phyloP scores from a whole-genome alignment of 2,113 vertebrate genomes.

The Uropsilus gracilis region DNA sequence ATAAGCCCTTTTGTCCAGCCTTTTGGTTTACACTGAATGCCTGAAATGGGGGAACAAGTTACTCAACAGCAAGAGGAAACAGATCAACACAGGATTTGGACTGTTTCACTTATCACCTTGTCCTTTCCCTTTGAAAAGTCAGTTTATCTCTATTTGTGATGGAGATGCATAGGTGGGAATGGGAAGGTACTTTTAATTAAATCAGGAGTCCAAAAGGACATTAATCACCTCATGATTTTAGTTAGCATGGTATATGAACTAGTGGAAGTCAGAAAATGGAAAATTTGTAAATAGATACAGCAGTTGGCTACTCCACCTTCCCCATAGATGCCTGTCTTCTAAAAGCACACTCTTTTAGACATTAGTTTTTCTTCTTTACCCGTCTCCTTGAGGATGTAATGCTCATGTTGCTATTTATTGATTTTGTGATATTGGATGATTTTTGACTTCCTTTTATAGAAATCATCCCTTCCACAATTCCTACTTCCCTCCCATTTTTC shows the following conservation, averaged over 20 bases:
- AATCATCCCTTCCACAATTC: not conserved
- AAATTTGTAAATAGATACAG: not conserved
- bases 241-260: not conserved
- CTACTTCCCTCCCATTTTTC: not conserved
- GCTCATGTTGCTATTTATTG: not conserved
- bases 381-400: not conserved
- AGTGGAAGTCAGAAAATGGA: not conserved
- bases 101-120: not conserved
- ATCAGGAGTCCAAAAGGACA: not conserved
- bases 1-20: not conserved
- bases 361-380: not conserved
- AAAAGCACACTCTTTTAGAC: not conserved
- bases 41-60: not conserved
- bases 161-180: not conserved
- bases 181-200: not conserved
- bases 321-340: not conserved
- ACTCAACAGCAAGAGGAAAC: not conserved
- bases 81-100: not conserved
- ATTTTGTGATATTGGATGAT: not conserved
- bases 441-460: not conserved
- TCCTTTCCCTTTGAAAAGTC: not conserved
- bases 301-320: not conserved
- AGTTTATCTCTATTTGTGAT: too few species aligned
- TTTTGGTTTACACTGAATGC: not conserved
- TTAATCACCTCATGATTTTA: not conserved